phyloP scores from a whole-genome alignment of 2,888 invertebrate species.

The Ochropacha duplaris region DNA sequence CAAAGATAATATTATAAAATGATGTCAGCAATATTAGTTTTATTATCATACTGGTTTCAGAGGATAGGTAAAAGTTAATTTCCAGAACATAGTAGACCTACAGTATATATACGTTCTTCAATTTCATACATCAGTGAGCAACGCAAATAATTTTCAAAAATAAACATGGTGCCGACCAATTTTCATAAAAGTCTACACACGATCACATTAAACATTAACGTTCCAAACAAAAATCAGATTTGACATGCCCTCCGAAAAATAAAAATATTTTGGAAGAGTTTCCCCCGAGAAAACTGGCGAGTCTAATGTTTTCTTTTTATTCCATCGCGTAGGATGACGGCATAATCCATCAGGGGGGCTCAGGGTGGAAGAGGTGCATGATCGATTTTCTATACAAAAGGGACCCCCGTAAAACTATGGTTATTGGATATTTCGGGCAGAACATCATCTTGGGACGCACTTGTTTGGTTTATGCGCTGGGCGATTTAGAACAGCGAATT shows the following conservation, averaged over 20 bases:
- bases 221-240: constrained; percentile 55
- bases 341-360: constrained; percentile 71
- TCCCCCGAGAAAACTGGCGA: constrained; percentile 56
- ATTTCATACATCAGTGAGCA: not conserved
- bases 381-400: constrained; percentile 69
- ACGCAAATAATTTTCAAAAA: constrained; percentile 2
- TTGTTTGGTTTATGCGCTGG: constrained; percentile 56
- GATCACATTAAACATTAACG: constrained; percentile 54
- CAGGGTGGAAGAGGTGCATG: constrained; percentile 34
- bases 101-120: not conserved
- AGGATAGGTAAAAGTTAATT: no score
- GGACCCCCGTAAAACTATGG: constrained; percentile 74
- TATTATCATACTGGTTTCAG: no score
- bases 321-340: constrained; percentile 65
- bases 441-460: constrained; percentile 58
- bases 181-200: constrained; percentile 22
- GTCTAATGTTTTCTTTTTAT: constrained; percentile 79
- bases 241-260: constrained; percentile 60
- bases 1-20: no score
- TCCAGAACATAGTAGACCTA: not conserved
- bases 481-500: constrained; percentile 32
- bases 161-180: constrained; percentile 9
- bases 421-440: constrained; percentile 73
- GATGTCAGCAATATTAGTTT: no score
- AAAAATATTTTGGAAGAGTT: constrained; percentile 57